A percentile compares a stretch with the other conserved stretches of the same genome.
Conservation (phyloP, 2,797 vertebrate species). For the Chiroxiphia lanceolata region DNA sequence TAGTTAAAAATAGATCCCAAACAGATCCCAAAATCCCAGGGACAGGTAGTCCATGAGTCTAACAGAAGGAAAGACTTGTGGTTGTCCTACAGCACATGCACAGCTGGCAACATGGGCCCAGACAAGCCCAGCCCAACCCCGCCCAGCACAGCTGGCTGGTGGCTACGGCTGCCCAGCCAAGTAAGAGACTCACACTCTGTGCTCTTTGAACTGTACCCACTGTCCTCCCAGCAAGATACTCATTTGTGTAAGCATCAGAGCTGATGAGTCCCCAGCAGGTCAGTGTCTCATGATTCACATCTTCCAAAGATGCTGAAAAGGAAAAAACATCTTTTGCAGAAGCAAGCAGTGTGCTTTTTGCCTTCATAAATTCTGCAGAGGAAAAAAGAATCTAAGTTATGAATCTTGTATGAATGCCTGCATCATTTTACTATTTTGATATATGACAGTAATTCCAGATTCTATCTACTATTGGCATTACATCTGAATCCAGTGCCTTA, state of each 20-base stretch:
- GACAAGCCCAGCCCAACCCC: background rate
- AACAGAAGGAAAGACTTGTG: background rate
- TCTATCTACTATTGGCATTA: background rate
- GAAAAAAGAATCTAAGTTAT: background rate
- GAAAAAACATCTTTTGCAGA: background rate
- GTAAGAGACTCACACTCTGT: background rate
- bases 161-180: accelerated
- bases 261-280: accelerated
- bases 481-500: background rate
- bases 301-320: background rate
- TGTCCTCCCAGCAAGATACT: background rate
- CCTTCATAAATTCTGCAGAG: background rate
- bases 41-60: background rate
- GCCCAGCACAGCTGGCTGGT: background rate
- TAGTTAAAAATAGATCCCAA: background rate
- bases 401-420: background rate
- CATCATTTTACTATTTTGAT: background rate
- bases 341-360: background rate
- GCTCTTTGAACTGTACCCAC: background rate
- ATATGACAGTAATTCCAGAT: background rate
- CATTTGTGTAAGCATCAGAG: background rate
- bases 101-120: background rate
- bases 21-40: background rate
- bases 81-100: background rate
- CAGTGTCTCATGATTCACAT: background rate